A percentile compares a stretch with the other conserved stretches of the same genome.
These are phyloP conservation scores for Girardia tigrina DNA, from an alignment of 2,888 invertebrate genomes.

Conservation along the genomic window DNA sequence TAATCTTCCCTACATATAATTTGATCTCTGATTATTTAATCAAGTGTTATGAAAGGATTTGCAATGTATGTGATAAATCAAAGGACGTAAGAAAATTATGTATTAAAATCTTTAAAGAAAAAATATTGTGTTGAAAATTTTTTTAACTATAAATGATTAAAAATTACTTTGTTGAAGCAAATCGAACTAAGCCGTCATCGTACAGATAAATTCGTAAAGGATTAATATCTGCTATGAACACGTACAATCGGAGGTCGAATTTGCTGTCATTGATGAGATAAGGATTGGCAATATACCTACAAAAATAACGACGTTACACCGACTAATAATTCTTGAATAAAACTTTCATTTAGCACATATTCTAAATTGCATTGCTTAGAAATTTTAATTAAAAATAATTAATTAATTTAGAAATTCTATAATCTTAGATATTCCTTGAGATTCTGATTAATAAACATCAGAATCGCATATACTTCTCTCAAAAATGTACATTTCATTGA, in stretches of 20 bases:
- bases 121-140: background rate
- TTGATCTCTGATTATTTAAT: no score
- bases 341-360: background rate
- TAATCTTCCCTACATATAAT: no score
- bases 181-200: slow-evolving; percentile 64
- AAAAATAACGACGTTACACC: background rate
- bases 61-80: background rate
- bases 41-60: no score
- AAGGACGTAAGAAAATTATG: background rate
- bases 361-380: background rate
- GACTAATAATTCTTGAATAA: no score
- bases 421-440: no score
- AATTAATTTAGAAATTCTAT: no score
- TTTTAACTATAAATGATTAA: background rate
- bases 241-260: slow-evolving; percentile 84
- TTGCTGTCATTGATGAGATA: slow-evolving; percentile 68
- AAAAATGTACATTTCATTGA: no score
- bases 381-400: background rate
- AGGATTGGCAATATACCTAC: slow-evolving; percentile 40
- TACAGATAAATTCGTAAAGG: slow-evolving; percentile 82
- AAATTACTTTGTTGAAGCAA: slow-evolving; percentile 50
- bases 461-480: no score
- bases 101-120: background rate
- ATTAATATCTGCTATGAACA: slow-evolving; percentile 83
- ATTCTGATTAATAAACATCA: no score